These are phyloP conservation scores for Mirounga angustirostris DNA, from an alignment of 2,113 vertebrate genomes.

Conservation along the genomic window DNA sequence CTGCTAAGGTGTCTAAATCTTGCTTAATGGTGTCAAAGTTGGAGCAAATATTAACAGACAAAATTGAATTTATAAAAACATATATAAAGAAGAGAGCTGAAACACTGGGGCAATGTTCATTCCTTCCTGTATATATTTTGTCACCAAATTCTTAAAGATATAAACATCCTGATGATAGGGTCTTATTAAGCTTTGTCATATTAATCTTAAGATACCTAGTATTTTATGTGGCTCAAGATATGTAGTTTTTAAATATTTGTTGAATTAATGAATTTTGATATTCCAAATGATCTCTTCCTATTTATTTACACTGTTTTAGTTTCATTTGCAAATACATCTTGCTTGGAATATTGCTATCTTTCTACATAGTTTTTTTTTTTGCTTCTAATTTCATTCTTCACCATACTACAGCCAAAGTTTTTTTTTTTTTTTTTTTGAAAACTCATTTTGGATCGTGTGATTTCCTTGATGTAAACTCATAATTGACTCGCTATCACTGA, in stretches of 20 bases:
- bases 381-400: background rate
- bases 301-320: background rate
- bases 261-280: background rate
- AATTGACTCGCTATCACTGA: background rate
- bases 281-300: background rate
- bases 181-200: background rate
- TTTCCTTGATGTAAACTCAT: background rate
- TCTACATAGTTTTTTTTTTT: background rate
- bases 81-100: background rate
- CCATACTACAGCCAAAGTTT: background rate
- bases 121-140: background rate
- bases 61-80: background rate
- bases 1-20: background rate
- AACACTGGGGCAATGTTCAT: background rate
- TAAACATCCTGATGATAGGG: background rate
- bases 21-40: background rate
- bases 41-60: background rate
- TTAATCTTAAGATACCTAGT: background rate
- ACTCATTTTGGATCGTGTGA: background rate
- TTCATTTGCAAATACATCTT: conserved; percentile 27
- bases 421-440: background rate
- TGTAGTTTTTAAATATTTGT: background rate
- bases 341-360: background rate
- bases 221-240: background rate
- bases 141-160: background rate